Percentiles rank a stretch among this genome's conserved stretches.
These are phyloP conservation scores for Mercenaria mercenaria DNA, from an alignment of 1,140 invertebrate species.

Conservation along the genomic window DNA sequence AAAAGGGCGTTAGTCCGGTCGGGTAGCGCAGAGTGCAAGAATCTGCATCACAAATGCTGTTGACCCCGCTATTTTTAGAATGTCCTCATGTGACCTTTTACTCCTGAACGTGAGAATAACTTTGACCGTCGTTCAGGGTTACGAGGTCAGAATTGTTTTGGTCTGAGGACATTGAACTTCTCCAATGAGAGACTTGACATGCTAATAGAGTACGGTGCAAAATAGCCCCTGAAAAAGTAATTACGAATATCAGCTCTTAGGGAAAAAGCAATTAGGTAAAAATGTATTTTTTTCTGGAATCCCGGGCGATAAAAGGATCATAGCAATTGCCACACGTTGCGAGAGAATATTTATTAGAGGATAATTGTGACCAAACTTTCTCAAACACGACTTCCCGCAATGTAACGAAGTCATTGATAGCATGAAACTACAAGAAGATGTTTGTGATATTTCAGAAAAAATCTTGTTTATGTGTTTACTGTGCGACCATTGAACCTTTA, in stretches of 20 bases:
- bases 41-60: slow-evolving; percentile 12
- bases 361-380: slow-evolving; percentile 8
- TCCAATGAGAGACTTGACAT: not conserved
- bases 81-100: slow-evolving; percentile 13
- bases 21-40: not conserved
- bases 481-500: not conserved
- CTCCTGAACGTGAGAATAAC: not conserved
- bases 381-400: not conserved
- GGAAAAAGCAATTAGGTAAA: slow-evolving; percentile 2
- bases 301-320: not conserved
- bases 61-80: slow-evolving; percentile 35
- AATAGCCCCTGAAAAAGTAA: slow-evolving; percentile 1
- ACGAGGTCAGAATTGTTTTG: slow-evolving; percentile 36
- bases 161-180: slow-evolving; percentile 36
- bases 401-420: not conserved
- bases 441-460: not conserved
- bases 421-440: not conserved
- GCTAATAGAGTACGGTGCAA: not conserved
- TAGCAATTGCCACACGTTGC: not conserved
- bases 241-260: not conserved
- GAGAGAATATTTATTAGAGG: not conserved
- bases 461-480: not conserved
- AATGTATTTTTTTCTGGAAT: not conserved
- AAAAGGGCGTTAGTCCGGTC: slow-evolving; percentile 12
- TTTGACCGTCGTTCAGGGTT: slow-evolving; percentile 23